Evolutionary conservation across 2,113 vertebrate genomes (phyloP).

Genomic region (Osmerus mordax): DNA sequence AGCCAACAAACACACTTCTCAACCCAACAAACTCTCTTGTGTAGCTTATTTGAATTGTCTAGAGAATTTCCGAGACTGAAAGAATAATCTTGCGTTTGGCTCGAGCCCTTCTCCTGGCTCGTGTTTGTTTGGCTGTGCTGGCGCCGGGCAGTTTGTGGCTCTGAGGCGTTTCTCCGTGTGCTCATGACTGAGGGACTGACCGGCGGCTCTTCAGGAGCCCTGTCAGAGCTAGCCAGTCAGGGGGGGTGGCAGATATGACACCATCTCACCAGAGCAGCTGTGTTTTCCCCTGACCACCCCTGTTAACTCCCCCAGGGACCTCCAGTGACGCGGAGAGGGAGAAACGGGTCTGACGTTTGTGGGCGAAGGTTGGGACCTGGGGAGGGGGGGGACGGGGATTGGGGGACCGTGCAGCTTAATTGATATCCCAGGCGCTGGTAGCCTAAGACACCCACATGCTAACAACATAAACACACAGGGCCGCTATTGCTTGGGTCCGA

Average conservation of each 20-base stretch:
- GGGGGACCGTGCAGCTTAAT: conserved; percentile 79
- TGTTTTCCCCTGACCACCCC: conserved; percentile 84
- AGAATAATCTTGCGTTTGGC: conserved; percentile 15
- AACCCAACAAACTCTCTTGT: neutral
- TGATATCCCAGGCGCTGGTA: conserved; percentile 95
- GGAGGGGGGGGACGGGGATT: conserved; percentile 46
- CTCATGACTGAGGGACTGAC: conserved; percentile 56
- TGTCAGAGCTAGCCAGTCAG: conserved; percentile 60
- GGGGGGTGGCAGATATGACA: conserved; percentile 79
- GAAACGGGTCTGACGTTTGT: conserved; percentile 48
- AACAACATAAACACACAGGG: conserved; percentile 90
- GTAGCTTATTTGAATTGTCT: neutral
- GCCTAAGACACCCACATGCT: conserved; percentile 87
- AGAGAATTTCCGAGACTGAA: no score
- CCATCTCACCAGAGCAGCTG: conserved; percentile 89
- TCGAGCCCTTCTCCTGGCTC: conserved; percentile 27
- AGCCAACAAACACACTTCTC: conserved; percentile 7
- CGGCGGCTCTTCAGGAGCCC: conserved; percentile 54
- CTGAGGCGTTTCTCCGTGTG: no score
- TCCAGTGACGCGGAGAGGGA: conserved; percentile 81
- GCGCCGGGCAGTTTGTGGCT: no score
- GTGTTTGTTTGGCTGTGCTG: conserved; percentile 13
- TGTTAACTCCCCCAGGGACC: conserved; percentile 72
- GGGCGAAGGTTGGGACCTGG: conserved; percentile 3
- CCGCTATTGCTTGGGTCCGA: conserved; percentile 91